Percentiles rank a stretch among this genome's conserved stretches.
These are phyloP conservation scores for Pangasius djambal DNA, from an alignment of 2,797 vertebrate species.

Conservation along the genomic window DNA sequence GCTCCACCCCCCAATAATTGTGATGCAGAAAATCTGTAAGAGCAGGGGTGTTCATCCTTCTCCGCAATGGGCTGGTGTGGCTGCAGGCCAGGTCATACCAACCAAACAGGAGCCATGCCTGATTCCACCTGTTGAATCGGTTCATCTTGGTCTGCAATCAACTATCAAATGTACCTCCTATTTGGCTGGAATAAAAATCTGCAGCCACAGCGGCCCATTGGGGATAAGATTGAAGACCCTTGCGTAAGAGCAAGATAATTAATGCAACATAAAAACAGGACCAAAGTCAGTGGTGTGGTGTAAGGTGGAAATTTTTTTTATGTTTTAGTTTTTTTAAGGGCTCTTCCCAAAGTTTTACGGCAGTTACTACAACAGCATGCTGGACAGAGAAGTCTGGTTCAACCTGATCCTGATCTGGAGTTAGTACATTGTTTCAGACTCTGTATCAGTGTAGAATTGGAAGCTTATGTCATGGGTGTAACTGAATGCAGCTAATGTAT, in stretches of 20 bases:
- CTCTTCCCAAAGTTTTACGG: neutral
- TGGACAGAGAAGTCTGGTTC: neutral
- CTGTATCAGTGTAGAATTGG: neutral
- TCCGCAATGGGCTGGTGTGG: neutral
- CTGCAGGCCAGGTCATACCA: neutral
- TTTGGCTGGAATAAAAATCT: neutral
- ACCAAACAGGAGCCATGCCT: neutral
- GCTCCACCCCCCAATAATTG: too few relatives aligned
- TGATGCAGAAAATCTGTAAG: neutral
- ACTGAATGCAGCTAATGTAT: neutral
- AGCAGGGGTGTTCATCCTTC: neutral
- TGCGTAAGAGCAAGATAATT: neutral
- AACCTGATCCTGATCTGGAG: neutral
- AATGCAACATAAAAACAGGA: neutral
- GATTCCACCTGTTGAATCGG: neutral
- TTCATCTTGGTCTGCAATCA: neutral
- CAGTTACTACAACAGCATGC: neutral
- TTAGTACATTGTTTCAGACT: neutral
- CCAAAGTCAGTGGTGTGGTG: neutral
- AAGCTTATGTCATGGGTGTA: neutral
- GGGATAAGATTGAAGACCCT: neutral
- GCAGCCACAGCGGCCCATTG: too few relatives aligned
- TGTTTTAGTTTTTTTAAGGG: neutral
- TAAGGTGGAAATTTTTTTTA: neutral
- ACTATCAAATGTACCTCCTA: neutral